These are phyloP conservation scores for Tetragnatha versicolor DNA, from an alignment of 1,140 invertebrate species.

Conservation along the genomic window DNA sequence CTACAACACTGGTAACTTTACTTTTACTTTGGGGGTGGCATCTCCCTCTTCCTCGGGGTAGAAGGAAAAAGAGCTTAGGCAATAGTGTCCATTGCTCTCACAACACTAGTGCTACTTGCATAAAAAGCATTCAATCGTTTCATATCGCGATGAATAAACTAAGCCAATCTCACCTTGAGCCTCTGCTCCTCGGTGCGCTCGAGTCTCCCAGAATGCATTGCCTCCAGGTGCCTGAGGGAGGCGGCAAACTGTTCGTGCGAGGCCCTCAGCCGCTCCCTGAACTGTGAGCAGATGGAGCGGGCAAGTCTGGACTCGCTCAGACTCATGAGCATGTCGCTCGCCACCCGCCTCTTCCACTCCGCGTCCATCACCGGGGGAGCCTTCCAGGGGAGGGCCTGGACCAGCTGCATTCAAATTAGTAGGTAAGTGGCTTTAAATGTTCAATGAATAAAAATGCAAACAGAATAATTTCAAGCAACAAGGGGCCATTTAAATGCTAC, in stretches of 20 bases:
- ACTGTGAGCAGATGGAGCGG: constrained; percentile 78
- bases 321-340: constrained; percentile 76
- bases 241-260: constrained; percentile 76
- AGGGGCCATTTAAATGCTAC: no score
- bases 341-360: constrained; percentile 78
- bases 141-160: neutral
- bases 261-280: constrained; percentile 69
- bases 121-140: neutral
- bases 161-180: constrained; percentile 62
- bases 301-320: constrained; percentile 77
- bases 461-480: no score
- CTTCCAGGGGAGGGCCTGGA: constrained; percentile 71
- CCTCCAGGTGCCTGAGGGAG: constrained; percentile 73
- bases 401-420: no score
- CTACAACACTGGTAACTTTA: neutral
- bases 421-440: no score
- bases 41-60: no score
- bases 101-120: no score
- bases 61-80: no score
- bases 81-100: no score
- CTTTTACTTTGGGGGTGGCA: no score
- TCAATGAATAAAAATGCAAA: no score
- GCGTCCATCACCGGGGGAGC: constrained; percentile 72
- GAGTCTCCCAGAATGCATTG: constrained; percentile 74
- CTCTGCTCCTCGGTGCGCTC: constrained; percentile 85